These are phyloP conservation scores for Drosophila fungiperda DNA, from an alignment of 2,888 invertebrate genomes.

Conservation along the genomic window DNA sequence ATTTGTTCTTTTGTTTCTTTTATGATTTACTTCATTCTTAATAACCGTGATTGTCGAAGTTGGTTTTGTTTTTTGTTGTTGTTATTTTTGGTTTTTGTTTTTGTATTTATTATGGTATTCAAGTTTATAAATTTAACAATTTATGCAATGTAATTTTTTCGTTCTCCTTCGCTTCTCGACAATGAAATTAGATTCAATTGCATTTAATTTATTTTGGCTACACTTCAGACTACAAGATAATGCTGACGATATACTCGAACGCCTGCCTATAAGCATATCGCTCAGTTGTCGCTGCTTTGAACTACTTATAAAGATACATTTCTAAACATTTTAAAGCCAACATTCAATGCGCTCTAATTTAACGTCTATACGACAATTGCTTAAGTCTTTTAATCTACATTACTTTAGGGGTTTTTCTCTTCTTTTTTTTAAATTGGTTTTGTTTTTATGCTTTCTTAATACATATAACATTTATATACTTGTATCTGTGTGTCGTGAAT, in stretches of 20 bases:
- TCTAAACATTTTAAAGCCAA: conserved; percentile 79
- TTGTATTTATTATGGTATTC: conserved; percentile 20
- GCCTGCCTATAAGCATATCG: conserved; percentile 17
- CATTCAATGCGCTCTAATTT: conserved; percentile 84
- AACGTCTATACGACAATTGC: conserved; percentile 84
- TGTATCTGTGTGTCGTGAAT: conserved; percentile 10
- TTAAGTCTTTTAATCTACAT: conserved; percentile 84
- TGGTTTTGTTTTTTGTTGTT: conserved; percentile 49
- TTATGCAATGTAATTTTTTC: conserved; percentile 9
- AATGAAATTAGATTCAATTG: conserved; percentile 20
- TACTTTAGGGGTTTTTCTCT: conserved; percentile 39
- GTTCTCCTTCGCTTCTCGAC: conserved; percentile 23
- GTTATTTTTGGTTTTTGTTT: neutral
- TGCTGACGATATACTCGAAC: conserved; percentile 47
- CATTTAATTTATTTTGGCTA: conserved; percentile 32
- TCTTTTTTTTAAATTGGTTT: conserved; percentile 2
- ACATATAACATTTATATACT: conserved; percentile 49
- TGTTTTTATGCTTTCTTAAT: conserved; percentile 18
- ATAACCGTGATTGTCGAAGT: conserved; percentile 77
- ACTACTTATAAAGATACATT: conserved; percentile 44
- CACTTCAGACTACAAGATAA: conserved; percentile 63
- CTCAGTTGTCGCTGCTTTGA: conserved; percentile 32
- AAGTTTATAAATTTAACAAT: conserved; percentile 25
- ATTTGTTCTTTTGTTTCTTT: conserved; percentile 5
- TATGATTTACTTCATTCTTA: conserved; percentile 55